A percentile compares a stretch with the other conserved stretches of the same genome.
Conservation (phyloP, 2,797 vertebrate species). For the Esox lucius region DNA sequence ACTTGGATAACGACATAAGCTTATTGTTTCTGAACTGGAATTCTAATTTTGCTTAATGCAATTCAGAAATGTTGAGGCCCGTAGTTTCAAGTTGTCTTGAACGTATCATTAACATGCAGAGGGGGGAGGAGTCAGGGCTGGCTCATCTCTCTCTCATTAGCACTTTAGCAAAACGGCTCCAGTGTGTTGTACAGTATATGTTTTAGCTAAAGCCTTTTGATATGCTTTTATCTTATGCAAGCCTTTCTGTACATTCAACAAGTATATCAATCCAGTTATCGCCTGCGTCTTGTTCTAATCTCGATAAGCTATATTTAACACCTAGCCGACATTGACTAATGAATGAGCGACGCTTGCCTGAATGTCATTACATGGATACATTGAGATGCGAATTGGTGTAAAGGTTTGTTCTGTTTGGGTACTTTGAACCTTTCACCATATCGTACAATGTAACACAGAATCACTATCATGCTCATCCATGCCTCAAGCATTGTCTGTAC, state of each 20-base stretch:
- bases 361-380: constrained; percentile 23
- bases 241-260: constrained; percentile 34
- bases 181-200: constrained; percentile 15
- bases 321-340: constrained; percentile 29
- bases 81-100: no score
- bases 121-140: constrained; percentile 31
- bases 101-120: background rate
- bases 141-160: constrained; percentile 29
- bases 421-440: constrained; percentile 19
- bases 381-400: constrained; percentile 29
- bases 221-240: constrained; percentile 26
- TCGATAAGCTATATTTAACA: constrained; percentile 17
- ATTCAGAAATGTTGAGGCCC: no score
- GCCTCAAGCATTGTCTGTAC: constrained; percentile 9
- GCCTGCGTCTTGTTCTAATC: constrained; percentile 17
- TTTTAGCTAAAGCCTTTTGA: constrained; percentile 33
- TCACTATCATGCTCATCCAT: background rate
- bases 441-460: background rate
- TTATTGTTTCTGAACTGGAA: no score
- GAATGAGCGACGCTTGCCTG: constrained; percentile 16
- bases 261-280: constrained; percentile 14
- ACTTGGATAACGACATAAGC: no score
- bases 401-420: constrained; percentile 20
- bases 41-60: no score
- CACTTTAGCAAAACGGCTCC: constrained; percentile 36